Conservation (phyloP, 2,888 invertebrate species). For the Tiphia femorata region DNA sequence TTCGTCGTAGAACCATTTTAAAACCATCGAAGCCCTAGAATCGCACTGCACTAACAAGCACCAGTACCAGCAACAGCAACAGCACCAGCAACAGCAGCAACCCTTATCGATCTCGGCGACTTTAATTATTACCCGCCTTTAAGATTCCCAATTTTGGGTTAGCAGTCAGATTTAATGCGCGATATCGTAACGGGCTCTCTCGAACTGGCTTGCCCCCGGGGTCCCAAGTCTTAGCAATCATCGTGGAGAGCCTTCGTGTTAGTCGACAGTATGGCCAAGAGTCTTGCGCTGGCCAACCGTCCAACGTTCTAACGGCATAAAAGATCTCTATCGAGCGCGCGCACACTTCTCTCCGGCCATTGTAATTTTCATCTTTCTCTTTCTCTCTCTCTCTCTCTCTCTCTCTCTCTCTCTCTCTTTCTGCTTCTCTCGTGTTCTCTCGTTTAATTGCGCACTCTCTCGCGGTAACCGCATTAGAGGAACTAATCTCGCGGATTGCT, state of each 20-base stretch:
- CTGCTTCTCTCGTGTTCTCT: too few relatives aligned
- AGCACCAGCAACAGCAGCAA: neutral
- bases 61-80: too few relatives aligned
- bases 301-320: too few relatives aligned
- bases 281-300: slow-evolving; percentile 26
- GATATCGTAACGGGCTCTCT: slow-evolving; percentile 24
- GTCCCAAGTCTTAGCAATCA: too few relatives aligned
- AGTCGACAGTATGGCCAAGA: slow-evolving; percentile 48
- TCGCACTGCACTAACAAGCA: too few relatives aligned
- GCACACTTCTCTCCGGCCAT: slow-evolving; percentile 32
- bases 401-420: too few relatives aligned
- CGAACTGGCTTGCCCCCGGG: too few relatives aligned
- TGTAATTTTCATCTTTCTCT: slow-evolving; percentile 50
- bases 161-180: slow-evolving; percentile 26
- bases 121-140: slow-evolving; percentile 14
- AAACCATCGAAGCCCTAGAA: too few relatives aligned
- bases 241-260: slow-evolving; percentile 52
- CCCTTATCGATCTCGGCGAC: neutral
- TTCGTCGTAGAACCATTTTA: too few relatives aligned
- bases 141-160: slow-evolving; percentile 23
- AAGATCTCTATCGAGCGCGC: slow-evolving; percentile 43
- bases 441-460: slow-evolving; percentile 40
- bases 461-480: slow-evolving; percentile 34
- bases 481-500: slow-evolving; percentile 44
- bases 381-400: too few relatives aligned